Percentiles rank a stretch among this genome's conserved stretches.
Evolutionary conservation across 2,888 invertebrate genomes (phyloP).

Genomic region (Ernsta delagoae): DNA sequence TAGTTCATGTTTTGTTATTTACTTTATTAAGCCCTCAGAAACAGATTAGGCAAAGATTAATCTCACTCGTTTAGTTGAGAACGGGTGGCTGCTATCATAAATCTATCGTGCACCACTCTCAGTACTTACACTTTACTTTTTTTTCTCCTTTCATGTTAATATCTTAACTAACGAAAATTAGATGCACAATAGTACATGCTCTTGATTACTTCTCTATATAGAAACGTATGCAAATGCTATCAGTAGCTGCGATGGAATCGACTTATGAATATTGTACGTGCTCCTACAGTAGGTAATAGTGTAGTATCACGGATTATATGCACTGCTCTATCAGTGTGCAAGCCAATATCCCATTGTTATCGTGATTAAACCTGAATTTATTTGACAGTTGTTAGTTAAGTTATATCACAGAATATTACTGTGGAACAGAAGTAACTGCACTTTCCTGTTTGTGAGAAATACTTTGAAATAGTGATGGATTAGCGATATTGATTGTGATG

Average conservation of each 20-base stretch:
- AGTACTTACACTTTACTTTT: too few species aligned
- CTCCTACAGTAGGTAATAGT: neutral
- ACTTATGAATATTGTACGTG: neutral
- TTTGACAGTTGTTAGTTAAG: neutral
- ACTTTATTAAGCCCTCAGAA: too few species aligned
- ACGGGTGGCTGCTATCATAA: too few species aligned
- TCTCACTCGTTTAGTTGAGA: too few species aligned
- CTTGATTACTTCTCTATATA: constrained; percentile 21
- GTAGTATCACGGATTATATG: neutral
- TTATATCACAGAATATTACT: neutral
- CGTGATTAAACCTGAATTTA: neutral
- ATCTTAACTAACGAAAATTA: neutral
- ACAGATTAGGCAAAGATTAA: too few species aligned
- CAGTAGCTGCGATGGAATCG: constrained; percentile 9
- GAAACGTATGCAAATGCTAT: constrained; percentile 19
- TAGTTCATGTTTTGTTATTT: too few species aligned
- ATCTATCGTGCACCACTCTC: too few species aligned
- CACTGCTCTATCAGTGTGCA: neutral
- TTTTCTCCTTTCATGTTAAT: too few species aligned
- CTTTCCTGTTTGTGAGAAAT: too few species aligned
- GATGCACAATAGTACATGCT: constrained; percentile 5
- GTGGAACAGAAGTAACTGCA: neutral
- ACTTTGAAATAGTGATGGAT: too few species aligned
- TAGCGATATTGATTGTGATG: too few species aligned
- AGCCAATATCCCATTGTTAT: neutral